Conservation (phyloP, 2,113 vertebrate species). For the Paracyprichromis sp. region DNA sequence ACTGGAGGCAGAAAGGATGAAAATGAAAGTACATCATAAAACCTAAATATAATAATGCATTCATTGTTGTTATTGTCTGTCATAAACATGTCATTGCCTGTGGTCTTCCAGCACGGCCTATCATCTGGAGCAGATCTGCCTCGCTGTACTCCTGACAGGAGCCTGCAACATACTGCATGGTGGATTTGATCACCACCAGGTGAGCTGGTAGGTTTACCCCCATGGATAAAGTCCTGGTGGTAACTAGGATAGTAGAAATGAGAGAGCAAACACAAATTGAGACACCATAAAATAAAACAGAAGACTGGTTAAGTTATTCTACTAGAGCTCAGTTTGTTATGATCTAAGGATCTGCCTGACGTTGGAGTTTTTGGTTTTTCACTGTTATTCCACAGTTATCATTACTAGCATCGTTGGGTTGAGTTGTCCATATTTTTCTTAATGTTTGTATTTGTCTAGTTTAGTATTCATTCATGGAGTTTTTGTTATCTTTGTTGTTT, state of each 20-base stretch:
- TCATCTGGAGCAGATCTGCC: slow-evolving; percentile 97
- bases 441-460: background rate
- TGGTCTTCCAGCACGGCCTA: slow-evolving; percentile 93
- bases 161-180: slow-evolving; percentile 88
- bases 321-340: background rate
- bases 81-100: slow-evolving; percentile 71
- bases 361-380: background rate
- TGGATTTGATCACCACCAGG: slow-evolving; percentile 95
- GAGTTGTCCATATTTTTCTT: background rate
- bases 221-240: slow-evolving; percentile 95
- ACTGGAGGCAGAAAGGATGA: slow-evolving; percentile 68
- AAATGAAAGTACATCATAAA: background rate
- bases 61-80: background rate
- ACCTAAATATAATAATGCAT: background rate
- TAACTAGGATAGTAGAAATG: slow-evolving; percentile 75
- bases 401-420: background rate
- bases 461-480: background rate
- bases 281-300: background rate
- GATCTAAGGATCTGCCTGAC: background rate
- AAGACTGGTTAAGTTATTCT: background rate
- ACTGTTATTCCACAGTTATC: background rate
- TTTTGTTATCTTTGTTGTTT: background rate
- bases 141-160: slow-evolving; percentile 94
- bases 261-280: background rate
- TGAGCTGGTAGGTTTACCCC: slow-evolving; percentile 97